phyloP scores from a whole-genome alignment of 2,797 vertebrate species.

The Sus cebifrons region DNA sequence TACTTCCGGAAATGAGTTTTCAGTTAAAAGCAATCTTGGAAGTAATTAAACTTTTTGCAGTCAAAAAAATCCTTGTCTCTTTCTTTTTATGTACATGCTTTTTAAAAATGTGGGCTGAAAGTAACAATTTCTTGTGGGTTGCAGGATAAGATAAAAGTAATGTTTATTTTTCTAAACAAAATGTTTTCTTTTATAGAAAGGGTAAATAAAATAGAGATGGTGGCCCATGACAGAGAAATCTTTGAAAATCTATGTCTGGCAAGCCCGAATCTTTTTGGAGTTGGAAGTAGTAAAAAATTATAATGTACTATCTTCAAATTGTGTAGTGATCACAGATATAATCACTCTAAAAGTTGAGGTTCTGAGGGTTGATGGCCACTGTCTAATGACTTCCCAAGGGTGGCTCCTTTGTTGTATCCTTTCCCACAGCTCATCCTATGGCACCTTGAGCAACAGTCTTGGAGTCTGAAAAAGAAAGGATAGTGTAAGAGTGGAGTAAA shows the following conservation, averaged over 20 bases:
- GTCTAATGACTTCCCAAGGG: background rate
- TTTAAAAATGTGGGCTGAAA: conserved; percentile 44
- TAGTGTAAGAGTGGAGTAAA: background rate
- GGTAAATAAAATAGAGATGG: conserved; percentile 15
- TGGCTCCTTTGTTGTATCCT: background rate
- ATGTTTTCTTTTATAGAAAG: conserved; percentile 33
- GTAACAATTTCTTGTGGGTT: background rate
- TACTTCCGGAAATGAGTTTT: conserved; percentile 66
- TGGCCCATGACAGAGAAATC: conserved; percentile 13
- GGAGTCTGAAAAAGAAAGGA: background rate
- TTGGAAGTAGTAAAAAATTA: conserved; percentile 16
- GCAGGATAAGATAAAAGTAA: conserved; percentile 56
- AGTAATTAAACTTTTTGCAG: conserved; percentile 31
- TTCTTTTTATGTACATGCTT: background rate
- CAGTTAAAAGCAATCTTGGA: conserved; percentile 63
- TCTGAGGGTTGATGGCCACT: background rate
- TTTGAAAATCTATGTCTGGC: conserved; percentile 39
- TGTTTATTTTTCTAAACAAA: conserved; percentile 50
- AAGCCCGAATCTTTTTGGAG: conserved; percentile 8
- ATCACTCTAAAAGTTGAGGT: background rate
- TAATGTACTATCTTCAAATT: background rate
- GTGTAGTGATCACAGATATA: background rate
- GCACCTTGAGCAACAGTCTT: background rate
- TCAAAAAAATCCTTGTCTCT: background rate
- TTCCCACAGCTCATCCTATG: background rate